Conservation (phyloP, 2,113 vertebrate genomes). For the Sphaerodactylus townsendi region DNA sequence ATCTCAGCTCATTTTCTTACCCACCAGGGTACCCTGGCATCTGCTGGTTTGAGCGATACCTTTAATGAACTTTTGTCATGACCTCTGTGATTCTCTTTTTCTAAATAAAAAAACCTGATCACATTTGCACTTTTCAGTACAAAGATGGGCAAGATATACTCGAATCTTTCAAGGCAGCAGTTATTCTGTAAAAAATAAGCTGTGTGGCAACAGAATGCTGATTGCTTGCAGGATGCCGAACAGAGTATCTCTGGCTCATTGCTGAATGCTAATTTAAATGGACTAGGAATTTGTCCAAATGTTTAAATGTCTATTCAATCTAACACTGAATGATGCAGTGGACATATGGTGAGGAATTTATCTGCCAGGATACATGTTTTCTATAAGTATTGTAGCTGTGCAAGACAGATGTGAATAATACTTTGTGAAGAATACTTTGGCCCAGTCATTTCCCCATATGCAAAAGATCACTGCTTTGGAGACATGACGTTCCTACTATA, state of each 20-base stretch:
- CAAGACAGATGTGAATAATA: slow-evolving; percentile 67
- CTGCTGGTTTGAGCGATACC: not conserved
- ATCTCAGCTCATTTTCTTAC: too few relatives aligned
- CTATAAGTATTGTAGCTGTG: slow-evolving; percentile 43
- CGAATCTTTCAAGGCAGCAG: fast-evolving
- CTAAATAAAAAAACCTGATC: not conserved
- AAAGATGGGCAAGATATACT: not conserved
- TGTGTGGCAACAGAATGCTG: slow-evolving; percentile 8
- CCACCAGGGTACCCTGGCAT: not conserved
- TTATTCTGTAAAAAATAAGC: slow-evolving; percentile 12
- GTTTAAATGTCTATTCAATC: slow-evolving; percentile 55
- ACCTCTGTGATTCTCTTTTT: not conserved
- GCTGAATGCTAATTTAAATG: slow-evolving; percentile 21
- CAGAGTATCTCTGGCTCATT: not conserved
- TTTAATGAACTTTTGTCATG: not conserved
- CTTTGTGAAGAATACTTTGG: slow-evolving; percentile 59
- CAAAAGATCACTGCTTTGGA: slow-evolving; percentile 43
- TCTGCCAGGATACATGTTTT: slow-evolving; percentile 63
- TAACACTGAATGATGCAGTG: slow-evolving; percentile 61
- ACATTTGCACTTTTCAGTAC: not conserved
- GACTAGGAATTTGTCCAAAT: slow-evolving; percentile 47
- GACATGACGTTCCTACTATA: slow-evolving; percentile 39
- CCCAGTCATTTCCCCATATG: slow-evolving; percentile 61
- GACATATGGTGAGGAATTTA: slow-evolving; percentile 62
- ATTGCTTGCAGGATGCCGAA: not conserved